phyloP scores from a whole-genome alignment of 1,140 invertebrate species.

The Trypoxylus dichotomus region DNA sequence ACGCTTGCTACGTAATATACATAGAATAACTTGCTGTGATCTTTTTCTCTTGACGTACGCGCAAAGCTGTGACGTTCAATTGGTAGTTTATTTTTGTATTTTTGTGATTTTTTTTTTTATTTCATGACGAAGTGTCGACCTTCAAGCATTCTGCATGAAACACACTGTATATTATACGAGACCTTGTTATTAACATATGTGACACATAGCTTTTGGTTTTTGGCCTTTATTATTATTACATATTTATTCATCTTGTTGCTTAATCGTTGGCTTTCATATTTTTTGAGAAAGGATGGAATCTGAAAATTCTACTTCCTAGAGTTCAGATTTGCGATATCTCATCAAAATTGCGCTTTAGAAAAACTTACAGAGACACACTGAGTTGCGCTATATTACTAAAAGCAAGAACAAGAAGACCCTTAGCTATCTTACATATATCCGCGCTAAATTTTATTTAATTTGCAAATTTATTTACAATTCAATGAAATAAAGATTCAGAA shows the following conservation, averaged over 20 bases:
- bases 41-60: background rate
- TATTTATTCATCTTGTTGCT: conserved; percentile 27
- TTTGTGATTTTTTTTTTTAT: conserved; percentile 29
- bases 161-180: conserved; percentile 31
- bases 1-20: background rate
- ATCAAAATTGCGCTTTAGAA: conserved; percentile 5
- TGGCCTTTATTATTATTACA: conserved; percentile 40
- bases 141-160: conserved; percentile 66
- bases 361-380: background rate
- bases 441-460: background rate
- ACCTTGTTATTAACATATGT: conserved; percentile 27
- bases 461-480: background rate
- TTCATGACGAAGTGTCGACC: conserved; percentile 27
- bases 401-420: background rate
- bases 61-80: conserved; percentile 15
- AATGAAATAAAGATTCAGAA: background rate
- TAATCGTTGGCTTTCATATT: conserved; percentile 12
- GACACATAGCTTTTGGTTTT: conserved; percentile 50
- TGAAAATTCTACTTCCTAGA: conserved; percentile 11
- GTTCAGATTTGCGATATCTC: background rate
- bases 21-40: background rate
- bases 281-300: background rate
- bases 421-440: background rate
- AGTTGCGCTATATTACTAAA: background rate
- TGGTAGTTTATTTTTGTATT: conserved; percentile 16